Evolutionary conservation across 2,888 invertebrate species (phyloP), one percentile per base, ranked within the genome.

Genomic region (Heteropelma amictum): DNA sequence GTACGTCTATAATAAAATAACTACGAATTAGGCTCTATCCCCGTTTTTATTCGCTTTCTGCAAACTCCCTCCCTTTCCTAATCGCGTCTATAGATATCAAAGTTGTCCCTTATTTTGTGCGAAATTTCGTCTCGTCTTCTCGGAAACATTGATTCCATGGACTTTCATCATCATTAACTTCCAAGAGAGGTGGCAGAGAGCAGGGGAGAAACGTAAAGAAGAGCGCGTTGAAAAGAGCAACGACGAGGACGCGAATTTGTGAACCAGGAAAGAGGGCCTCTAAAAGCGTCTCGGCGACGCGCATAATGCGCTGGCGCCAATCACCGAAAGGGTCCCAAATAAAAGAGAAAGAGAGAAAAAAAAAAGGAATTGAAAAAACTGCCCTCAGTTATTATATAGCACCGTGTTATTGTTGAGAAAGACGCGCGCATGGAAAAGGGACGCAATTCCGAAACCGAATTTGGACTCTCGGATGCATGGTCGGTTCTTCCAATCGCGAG

Each of bases 361-460:
- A 58, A 1, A 21, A 23, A 65, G 12, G n/a, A 51, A 51, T 6
- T 26, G 40, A 30, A 28, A 54, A 38, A 51, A 49, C 42, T 28
- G 56, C 38, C 40, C 51, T 33, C 14, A 70, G 75, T 79, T 75
- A 79, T 79, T 79, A 79, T n/a, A n/a, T 78, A 77, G 74, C 71
- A 60, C 42, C 38, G 65, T 67, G 42, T 71, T 63, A 76, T 73
- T 69, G 78, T 72, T 58, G 47, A 58, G 61, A 71, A 60, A 56
- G 54, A 56, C 45, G 56, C 28, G 53, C 60, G 26, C 49, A 56
- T 28, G 38, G 30, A 28, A 53, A 23, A 61, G 47, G 45, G 49
- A 71, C 71, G 71, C 71, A 68, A 61, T 63, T 67, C 56, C 21
- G 30, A 23, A 53, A 75, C 10, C 35, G 61, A 75, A 56, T 47